Evolutionary conservation across 2,113 vertebrate genomes (phyloP).

Genomic region (Chaetops frenatus): DNA sequence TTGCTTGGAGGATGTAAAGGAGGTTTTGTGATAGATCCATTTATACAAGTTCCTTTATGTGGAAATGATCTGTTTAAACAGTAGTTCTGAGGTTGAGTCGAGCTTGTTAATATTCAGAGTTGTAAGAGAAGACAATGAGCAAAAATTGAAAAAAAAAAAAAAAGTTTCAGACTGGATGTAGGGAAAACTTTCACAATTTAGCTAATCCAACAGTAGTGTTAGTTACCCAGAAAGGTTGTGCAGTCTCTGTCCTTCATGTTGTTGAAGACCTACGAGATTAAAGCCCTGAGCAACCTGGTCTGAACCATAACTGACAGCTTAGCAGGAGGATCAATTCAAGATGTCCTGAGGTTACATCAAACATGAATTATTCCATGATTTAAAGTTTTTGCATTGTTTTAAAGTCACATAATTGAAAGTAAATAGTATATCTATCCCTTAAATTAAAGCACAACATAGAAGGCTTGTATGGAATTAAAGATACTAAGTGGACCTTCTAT

Average conservation of each 20-base stretch:
- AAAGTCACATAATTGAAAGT: neutral
- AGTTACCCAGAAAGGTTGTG: neutral
- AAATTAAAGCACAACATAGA: neutral
- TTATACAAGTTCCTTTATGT: neutral
- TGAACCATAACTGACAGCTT: neutral
- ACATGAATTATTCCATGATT: neutral
- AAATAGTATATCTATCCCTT: neutral
- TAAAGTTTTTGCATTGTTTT: neutral
- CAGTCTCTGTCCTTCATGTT: neutral
- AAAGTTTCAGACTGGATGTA: neutral
- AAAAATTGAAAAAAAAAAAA: neutral
- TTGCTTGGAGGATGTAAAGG: neutral
- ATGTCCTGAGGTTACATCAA: neutral
- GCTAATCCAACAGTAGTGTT: neutral
- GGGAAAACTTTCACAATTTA: neutral
- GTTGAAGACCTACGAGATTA: neutral
- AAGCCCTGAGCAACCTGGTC: neutral
- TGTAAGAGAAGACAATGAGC: neutral
- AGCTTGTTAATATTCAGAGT: neutral
- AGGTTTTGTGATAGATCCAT: neutral
- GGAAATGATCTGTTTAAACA: neutral
- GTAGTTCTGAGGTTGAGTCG: accelerated
- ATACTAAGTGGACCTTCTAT: neutral
- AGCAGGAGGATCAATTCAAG: neutral
- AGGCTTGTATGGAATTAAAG: neutral